phyloP scores from a whole-genome alignment of 2,888 invertebrate genomes.

The Coelopa pilipes region DNA sequence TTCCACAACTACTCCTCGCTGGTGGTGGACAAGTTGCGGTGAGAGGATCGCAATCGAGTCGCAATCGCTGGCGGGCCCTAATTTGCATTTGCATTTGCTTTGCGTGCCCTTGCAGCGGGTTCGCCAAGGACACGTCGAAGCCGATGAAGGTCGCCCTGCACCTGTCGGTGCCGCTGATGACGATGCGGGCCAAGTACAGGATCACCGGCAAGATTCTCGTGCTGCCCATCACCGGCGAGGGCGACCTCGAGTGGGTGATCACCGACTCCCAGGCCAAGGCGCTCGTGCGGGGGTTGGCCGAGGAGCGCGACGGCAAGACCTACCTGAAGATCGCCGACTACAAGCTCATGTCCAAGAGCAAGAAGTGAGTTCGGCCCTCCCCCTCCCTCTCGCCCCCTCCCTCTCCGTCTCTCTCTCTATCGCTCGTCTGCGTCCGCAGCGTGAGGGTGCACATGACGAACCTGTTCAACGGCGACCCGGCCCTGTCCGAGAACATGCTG shows the following conservation, averaged over 20 bases:
- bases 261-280: constrained; percentile 40
- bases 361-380: constrained; percentile 44
- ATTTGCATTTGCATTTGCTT: neutral
- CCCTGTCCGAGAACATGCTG: constrained; percentile 52
- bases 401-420: neutral
- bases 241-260: constrained; percentile 45
- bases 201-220: constrained; percentile 52
- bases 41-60: neutral
- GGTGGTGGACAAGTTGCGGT: constrained; percentile 42
- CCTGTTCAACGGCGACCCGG: constrained; percentile 52
- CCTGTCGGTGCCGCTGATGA: constrained; percentile 35
- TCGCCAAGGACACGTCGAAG: constrained; percentile 47
- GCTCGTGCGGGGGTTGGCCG: constrained; percentile 39
- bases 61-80: neutral
- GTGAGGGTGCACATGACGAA: constrained; percentile 52
- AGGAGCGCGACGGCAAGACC: constrained; percentile 49
- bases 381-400: neutral
- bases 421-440: constrained; percentile 37
- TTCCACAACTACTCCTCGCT: constrained; percentile 45
- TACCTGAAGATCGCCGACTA: constrained; percentile 48
- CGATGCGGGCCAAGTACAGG: constrained; percentile 50
- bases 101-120: constrained; percentile 45
- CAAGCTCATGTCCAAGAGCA: constrained; percentile 44
- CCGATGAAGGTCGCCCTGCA: constrained; percentile 47
- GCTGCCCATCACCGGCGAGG: constrained; percentile 52